Base-by-base conservation (phyloP, 1,140 invertebrate species). In the Lithobius niger region DNA sequence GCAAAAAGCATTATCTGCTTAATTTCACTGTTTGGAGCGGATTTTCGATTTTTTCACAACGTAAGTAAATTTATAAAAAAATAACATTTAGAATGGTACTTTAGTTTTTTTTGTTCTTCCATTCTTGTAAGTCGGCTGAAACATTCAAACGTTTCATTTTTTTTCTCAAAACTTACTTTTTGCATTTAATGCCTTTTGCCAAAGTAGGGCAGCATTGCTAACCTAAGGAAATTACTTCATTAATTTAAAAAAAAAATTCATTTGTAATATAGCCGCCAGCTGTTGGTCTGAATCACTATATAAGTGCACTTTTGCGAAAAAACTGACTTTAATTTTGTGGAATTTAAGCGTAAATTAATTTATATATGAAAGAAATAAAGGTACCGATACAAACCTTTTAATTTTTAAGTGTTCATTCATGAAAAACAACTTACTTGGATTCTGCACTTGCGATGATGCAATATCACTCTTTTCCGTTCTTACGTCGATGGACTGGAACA, bases 401-500 rank as follows among this genome's bases (percentile, higher is more conserved):
- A 36, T 10, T 36, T 10, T 36, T n/a, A 10, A 10, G 10, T n/a
- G 10, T 10, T n/a, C 31, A 10, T 36, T n/a, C 10, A 10, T 36
- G 10, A 10, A 36, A 10, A 10, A n/a, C 10, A 10, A 36, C 31
- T 36, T 36, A 36, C 31, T 36, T 6, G 16, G 16, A 4, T 16
- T 10, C 4, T 4, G 6, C 6, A 45, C 43, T 10, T 19, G 6
- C 4, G 4, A 6, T 4, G 43, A 6, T 19, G 43, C 4, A 19
- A 45, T 21, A 18, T 4, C 6, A 4, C 19, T 19, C 27, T 50
- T 50, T 22, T 52, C 48, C 28, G 55, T 54, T 26, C 48, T 48
- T 3, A 92, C 89, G 60, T 86, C 75, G 18, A 93, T 68, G 0
- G 87, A 88, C 69, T 92, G 88, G 70, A 89, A 91, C 15, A 93